phyloP scores from a whole-genome alignment of 2,113 vertebrate genomes.

The Chaetorhynchus papuensis region DNA sequence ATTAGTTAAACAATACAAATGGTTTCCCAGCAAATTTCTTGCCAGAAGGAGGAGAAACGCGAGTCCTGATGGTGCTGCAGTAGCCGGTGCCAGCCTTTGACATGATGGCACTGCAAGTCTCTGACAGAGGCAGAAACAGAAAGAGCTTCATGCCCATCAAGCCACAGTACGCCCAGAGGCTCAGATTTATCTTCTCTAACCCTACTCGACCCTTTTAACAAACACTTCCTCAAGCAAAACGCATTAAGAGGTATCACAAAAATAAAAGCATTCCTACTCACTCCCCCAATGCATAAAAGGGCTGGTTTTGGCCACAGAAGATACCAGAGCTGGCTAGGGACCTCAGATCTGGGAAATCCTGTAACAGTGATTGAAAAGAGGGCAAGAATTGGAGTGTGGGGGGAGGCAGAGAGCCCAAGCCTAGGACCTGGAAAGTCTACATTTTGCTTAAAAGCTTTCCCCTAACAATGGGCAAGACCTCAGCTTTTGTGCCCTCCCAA shows the following conservation, averaged over 20 bases:
- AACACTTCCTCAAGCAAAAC: constrained; percentile 17
- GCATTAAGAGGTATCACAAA: constrained; percentile 12
- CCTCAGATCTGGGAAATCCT: not conserved
- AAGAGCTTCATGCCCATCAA: not conserved
- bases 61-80: not conserved
- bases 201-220: not conserved
- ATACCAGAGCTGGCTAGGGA: not conserved
- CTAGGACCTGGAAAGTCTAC: not conserved
- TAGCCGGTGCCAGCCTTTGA: not conserved
- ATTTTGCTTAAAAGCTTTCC: not conserved
- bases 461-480: not conserved
- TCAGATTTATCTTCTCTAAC: not conserved
- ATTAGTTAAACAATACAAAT: constrained; percentile 15
- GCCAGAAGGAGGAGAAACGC: not conserved
- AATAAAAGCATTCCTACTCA: not conserved
- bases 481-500: not conserved
- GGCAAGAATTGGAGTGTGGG: not conserved
- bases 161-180: not conserved
- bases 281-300: not conserved
- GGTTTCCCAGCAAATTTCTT: constrained; percentile 11
- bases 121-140: not conserved
- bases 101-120: not conserved
- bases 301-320: not conserved
- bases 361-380: not conserved
- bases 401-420: not conserved